Evolutionary conservation across 2,888 invertebrate genomes (phyloP), one percentile per base, ranked within the genome.

Genomic region (Andrena bicolor): DNA sequence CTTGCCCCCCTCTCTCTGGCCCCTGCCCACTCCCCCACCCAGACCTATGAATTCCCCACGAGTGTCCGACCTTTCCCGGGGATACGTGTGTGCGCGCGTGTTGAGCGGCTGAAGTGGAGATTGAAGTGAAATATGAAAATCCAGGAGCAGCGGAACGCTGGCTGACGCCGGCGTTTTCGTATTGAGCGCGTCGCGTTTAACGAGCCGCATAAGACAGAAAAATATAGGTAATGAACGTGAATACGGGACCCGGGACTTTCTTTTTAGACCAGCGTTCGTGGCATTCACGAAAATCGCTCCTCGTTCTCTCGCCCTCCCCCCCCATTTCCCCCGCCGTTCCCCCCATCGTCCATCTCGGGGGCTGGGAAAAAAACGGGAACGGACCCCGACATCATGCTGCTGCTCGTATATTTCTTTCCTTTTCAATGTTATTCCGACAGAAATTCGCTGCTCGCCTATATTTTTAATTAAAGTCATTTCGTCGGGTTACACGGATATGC

Each of bases 51-150:
- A 93, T 92, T 90, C 91, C 91, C 87, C 92, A 91, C 90, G 92
- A 92, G 91, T 92, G 90, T 91, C 89, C 89, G 88, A 90, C 90
- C 92, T 92, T 92, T 92, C 90, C 88, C 87, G 83, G 85, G 82
- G 81, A 86, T 85, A 23, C 23, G 56, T 20, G 56, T 56, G 56
- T 23, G 56, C 56, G 56, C 56, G 56, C 56, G 88, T 90, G 91
- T 90, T 89, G 90, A 87, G 86, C 90, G 85, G 90, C 87, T 92
- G 86, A 90, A 92, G 91, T 92, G 91, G 90, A 92, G 92, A 92
- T 92, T 92, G 90, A 90, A 91, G 92, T 91, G 91, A 92, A 92
- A 92, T 92, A 92, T 91, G 92, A 92, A 92, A 92, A 92, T 92
- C 88, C 87, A 81, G 86, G 26, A 56, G 72, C 60, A 80, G 68